phyloP scores from a whole-genome alignment of 1,140 invertebrate genomes.

The Caenorhabditis tropicalis region DNA sequence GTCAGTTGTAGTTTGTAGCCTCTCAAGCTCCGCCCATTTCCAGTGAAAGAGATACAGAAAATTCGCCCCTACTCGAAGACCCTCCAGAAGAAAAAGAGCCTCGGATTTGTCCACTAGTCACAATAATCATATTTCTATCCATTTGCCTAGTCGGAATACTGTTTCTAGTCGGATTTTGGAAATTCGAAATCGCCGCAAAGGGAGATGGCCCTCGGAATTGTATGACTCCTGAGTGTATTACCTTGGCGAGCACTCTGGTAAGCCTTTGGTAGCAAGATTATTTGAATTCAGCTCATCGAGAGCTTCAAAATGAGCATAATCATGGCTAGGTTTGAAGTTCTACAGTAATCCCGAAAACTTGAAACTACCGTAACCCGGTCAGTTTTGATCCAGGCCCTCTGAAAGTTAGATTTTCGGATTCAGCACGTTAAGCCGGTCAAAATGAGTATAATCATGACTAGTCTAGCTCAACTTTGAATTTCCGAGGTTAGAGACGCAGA shows the following conservation, averaged over 20 bases:
- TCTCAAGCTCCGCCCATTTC: not conserved
- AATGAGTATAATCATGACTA: no score
- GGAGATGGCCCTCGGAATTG: no score
- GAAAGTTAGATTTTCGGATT: no score
- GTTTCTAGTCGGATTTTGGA: not conserved
- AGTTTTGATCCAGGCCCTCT: no score
- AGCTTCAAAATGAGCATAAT: no score
- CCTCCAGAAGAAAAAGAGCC: not conserved
- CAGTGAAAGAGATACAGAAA: constrained; percentile 21
- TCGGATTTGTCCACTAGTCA: not conserved
- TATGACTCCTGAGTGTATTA: not conserved
- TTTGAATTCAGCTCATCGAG: no score
- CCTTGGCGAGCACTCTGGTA: constrained; percentile 3
- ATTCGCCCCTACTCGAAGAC: not conserved
- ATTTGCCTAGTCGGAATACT: not conserved
- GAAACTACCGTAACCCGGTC: no score
- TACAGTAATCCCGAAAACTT: no score
- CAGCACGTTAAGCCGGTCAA: no score
- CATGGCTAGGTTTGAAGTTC: no score
- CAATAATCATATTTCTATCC: not conserved
- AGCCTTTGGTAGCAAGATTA: not conserved
- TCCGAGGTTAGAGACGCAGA: no score
- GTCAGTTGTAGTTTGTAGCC: not conserved
- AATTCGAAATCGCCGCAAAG: not conserved
- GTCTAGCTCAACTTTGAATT: no score